phyloP scores from a whole-genome alignment of 2,113 vertebrate species.

The Callipepla californica region DNA sequence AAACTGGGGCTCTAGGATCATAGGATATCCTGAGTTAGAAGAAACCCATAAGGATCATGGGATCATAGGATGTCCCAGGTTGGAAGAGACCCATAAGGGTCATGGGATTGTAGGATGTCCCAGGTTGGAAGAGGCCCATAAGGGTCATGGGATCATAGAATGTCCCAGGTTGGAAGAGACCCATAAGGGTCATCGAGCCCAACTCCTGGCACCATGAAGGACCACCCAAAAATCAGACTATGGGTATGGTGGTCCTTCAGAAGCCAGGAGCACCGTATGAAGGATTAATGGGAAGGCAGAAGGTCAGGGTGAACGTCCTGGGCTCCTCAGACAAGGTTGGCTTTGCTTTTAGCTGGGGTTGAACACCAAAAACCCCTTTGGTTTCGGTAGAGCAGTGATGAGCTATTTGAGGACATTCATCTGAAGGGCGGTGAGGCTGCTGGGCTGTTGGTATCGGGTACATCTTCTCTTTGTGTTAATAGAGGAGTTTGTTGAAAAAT shows the following conservation, averaged over 20 bases:
- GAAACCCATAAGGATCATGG: too few species aligned
- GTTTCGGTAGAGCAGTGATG: background rate
- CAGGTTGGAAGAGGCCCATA: too few species aligned
- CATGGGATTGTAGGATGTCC: too few species aligned
- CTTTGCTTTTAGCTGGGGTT: rapidly evolving
- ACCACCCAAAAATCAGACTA: background rate
- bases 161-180: too few species aligned
- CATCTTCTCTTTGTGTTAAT: background rate
- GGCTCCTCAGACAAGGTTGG: background rate
- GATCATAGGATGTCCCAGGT: too few species aligned
- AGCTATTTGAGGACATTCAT: background rate
- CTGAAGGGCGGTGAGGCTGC: background rate
- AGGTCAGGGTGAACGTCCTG: background rate
- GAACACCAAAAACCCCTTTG: rapidly evolving
- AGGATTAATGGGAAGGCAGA: background rate
- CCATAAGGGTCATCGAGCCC: background rate
- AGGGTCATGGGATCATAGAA: too few species aligned
- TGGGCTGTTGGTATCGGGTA: background rate
- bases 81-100: too few species aligned
- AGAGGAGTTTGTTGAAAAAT: background rate
- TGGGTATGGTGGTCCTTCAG: background rate
- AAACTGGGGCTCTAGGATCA: too few species aligned
- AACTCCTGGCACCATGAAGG: background rate
- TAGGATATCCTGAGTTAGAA: too few species aligned
- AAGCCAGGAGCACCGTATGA: background rate